These are phyloP conservation scores for Holotrichia oblita DNA, from an alignment of 1,140 invertebrate genomes.

Conservation along the genomic window DNA sequence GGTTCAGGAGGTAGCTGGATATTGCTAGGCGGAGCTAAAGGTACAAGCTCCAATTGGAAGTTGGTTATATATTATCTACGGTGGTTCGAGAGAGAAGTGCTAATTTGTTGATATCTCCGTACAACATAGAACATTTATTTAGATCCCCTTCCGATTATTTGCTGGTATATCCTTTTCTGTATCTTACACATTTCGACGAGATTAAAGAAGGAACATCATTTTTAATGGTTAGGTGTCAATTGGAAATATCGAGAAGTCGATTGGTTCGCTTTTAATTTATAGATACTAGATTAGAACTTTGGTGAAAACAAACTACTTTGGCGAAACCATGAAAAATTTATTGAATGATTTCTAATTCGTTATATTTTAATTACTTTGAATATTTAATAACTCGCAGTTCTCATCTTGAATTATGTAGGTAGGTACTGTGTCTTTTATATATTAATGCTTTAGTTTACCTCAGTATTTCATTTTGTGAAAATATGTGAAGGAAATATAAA, in stretches of 20 bases:
- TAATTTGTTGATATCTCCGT: conserved; percentile 39
- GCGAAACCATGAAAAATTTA: too few relatives aligned
- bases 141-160: conserved; percentile 34
- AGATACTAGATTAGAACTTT: background rate
- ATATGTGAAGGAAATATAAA: too few relatives aligned
- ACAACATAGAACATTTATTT: background rate
- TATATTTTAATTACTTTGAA: too few relatives aligned
- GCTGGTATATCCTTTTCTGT: background rate
- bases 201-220: conserved; percentile 8
- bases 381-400: too few relatives aligned
- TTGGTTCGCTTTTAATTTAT: background rate
- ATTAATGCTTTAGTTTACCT: too few relatives aligned
- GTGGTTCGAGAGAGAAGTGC: conserved; percentile 38
- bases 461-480: too few relatives aligned
- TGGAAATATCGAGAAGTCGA: conserved; percentile 19
- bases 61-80: conserved; percentile 34
- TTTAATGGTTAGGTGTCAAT: conserved; percentile 15
- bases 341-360: too few relatives aligned
- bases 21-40: conserved; percentile 28
- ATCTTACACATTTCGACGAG: background rate
- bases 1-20: conserved; percentile 32
- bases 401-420: too few relatives aligned
- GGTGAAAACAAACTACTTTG: background rate
- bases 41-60: conserved; percentile 40
- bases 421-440: too few relatives aligned